Evolutionary conservation across 2,797 vertebrate species (phyloP), one percentile per base, ranked within the genome.

Genomic region (Ara ararauna): DNA sequence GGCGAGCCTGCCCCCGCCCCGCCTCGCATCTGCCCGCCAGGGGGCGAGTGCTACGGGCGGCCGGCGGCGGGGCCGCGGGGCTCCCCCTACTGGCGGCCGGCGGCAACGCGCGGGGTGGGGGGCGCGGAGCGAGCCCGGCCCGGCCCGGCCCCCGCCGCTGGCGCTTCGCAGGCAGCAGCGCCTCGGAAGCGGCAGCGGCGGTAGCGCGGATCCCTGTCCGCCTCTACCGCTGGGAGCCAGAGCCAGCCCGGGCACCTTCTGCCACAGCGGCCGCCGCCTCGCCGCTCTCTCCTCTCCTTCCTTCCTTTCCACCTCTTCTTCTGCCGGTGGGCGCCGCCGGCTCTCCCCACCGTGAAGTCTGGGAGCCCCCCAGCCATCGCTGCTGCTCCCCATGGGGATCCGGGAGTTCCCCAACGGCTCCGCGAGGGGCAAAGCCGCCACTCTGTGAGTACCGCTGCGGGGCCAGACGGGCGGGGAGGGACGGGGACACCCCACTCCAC

Each of bases 371-470:
- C 50, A 96, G 60, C 87, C 89, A 73, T 72, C 86, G 64, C 94
- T 87, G 92, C 95, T 85, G 61, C 89, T 89, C 96, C 97, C n/a
- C n/a, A 98, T 98, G 98, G 98, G 98, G 95, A 97, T 98, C 85
- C 96, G 97, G 34, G 98, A 98, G 98, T 98, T 98, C 92, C 98
- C 98, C 83, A 97, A 94, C 93, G 95, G 97, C 95, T 90, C 97
- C 34, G 75, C 97, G 50, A 74, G 97, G 93, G 95, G 95, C 94
- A 98, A 98, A 93, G 94, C 89, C 91, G 88, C 88, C 68, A 84
- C 97, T 13, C 84, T 91, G 98, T 98, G 95, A 98, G 98, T 98
- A 93, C 75, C n/a, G 42, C 75, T 7, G 54, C 45, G 56, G 74
- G 47, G 34, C 32, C 16, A 45, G 87, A 47, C 26, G 67, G 89